A percentile compares a stretch with the other conserved stretches of the same genome.
Evolutionary conservation across 2,797 vertebrate genomes (phyloP).

Genomic region (Rhabdomys pumilio): DNA sequence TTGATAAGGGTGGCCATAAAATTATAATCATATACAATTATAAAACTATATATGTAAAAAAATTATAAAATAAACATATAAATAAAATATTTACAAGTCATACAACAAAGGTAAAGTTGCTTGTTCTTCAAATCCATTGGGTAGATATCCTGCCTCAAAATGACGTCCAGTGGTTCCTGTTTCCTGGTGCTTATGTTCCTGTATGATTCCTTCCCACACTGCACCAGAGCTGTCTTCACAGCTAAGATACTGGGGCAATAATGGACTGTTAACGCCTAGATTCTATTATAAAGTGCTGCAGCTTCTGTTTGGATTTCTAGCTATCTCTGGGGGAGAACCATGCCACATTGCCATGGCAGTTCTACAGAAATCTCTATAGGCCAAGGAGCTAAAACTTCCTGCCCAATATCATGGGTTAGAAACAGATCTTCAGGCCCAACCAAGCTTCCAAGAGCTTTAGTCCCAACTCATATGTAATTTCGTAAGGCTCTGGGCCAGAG

Average conservation of each 20-base stretch:
- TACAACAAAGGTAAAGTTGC: not conserved
- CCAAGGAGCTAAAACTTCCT: not conserved
- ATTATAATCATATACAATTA: not conserved
- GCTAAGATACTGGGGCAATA: not conserved
- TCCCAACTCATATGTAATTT: not conserved
- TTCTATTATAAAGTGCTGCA: not conserved
- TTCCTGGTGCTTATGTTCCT: not conserved
- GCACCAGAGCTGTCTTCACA: not conserved
- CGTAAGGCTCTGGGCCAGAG: not conserved
- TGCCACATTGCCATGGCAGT: not conserved
- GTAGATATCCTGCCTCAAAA: not conserved
- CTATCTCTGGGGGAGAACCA: not conserved
- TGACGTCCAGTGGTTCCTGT: not conserved
- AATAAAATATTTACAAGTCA: not conserved
- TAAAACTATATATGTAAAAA: not conserved
- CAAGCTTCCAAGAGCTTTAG: not conserved
- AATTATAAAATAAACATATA: not conserved
- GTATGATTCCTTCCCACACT: not conserved
- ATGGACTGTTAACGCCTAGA: not conserved
- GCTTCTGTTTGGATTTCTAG: constrained; percentile 29
- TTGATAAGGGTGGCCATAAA: not conserved
- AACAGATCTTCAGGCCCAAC: not conserved
- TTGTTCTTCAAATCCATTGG: not conserved
- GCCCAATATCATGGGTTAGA: not conserved
- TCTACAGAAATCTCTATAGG: not conserved